These are phyloP conservation scores for Actenoides lindsayi DNA, from an alignment of 2,113 vertebrate species.

Conservation along the genomic window DNA sequence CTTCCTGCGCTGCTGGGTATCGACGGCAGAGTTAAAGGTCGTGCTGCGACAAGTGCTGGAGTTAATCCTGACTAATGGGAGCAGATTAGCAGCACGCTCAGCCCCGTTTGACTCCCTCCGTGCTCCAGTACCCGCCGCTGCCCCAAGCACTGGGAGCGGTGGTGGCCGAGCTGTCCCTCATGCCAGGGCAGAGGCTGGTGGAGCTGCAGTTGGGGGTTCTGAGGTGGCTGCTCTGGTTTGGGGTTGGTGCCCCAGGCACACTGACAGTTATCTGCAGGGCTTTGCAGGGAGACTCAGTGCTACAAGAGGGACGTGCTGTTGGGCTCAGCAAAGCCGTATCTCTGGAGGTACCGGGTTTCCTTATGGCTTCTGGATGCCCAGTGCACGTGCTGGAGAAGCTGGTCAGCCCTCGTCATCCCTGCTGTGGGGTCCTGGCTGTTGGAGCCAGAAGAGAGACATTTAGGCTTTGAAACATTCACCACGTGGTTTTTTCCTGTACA, in stretches of 20 bases:
- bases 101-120: background rate
- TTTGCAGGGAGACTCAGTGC: background rate
- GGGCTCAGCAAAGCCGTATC: background rate
- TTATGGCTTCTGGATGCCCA: accelerated
- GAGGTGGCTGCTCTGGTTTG: background rate
- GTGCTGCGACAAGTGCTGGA: background rate
- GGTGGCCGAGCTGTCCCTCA: background rate
- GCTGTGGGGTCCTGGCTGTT: accelerated
- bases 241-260: background rate
- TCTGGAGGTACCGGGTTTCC: background rate
- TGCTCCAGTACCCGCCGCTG: background rate
- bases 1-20: background rate
- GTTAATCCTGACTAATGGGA: background rate
- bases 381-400: background rate
- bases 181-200: background rate
- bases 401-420: background rate
- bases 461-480: background rate
- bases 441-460: background rate
- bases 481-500: accelerated
- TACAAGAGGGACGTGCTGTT: background rate
- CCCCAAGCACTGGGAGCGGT: background rate
- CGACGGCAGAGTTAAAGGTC: background rate
- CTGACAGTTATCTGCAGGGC: background rate
- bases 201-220: background rate
- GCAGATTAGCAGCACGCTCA: background rate